Conservation (phyloP, 2,113 vertebrate genomes). For the Sorex fumeus region DNA sequence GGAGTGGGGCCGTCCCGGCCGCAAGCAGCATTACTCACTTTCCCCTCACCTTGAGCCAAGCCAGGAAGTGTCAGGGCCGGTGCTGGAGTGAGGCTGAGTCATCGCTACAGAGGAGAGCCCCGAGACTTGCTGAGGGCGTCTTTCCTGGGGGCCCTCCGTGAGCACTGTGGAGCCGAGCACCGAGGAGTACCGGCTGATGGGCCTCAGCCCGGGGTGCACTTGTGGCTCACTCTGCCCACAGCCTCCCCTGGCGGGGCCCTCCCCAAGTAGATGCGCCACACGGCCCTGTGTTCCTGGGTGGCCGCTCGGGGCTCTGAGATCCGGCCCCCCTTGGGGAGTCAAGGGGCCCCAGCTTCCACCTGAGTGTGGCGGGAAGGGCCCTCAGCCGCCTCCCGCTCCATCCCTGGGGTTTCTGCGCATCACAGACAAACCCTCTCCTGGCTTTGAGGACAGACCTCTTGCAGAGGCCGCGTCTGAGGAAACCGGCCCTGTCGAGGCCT, state of each 20-base stretch:
- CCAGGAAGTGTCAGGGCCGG: slow-evolving; percentile 36
- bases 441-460: not conserved
- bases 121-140: slow-evolving; percentile 66
- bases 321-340: not conserved
- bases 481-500: not conserved
- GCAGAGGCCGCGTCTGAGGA: slow-evolving; percentile 1
- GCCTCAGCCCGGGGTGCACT: slow-evolving; percentile 54
- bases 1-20: slow-evolving; percentile 11
- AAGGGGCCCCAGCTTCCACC: not conserved
- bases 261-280: slow-evolving; percentile 79
- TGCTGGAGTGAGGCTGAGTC: slow-evolving; percentile 45
- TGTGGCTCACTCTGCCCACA: slow-evolving; percentile 85
- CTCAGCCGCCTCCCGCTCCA: not conserved
- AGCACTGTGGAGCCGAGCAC: not conserved
- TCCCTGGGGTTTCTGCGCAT: slow-evolving; percentile 33
- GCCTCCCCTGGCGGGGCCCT: slow-evolving; percentile 78
- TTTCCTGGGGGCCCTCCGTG: slow-evolving; percentile 63
- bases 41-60: not conserved
- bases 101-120: slow-evolving; percentile 59
- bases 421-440: not conserved
- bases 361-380: not conserved
- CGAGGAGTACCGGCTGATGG: not conserved
- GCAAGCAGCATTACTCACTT: slow-evolving; percentile 12
- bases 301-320: slow-evolving; percentile 38
- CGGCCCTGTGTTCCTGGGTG: slow-evolving; percentile 75